These are phyloP conservation scores for Corythornis vintsioides DNA, from an alignment of 2,113 vertebrate species.

Conservation along the genomic window DNA sequence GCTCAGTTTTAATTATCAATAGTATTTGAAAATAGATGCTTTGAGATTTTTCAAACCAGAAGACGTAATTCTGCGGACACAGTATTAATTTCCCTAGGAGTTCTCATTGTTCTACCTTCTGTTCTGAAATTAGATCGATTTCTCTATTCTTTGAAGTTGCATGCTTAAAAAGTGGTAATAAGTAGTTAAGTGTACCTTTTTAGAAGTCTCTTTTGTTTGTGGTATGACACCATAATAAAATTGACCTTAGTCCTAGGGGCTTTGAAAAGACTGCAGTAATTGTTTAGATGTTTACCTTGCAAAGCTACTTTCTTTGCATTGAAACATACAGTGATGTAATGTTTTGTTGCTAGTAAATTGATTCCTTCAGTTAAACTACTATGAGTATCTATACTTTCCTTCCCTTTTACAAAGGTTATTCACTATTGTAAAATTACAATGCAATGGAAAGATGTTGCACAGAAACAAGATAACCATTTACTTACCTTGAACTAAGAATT, in stretches of 20 bases:
- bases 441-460: background rate
- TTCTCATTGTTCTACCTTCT: background rate
- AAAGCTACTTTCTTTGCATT: background rate
- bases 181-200: background rate
- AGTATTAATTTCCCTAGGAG: background rate
- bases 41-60: background rate
- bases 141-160: background rate
- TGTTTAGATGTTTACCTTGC: background rate
- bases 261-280: background rate
- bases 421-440: background rate
- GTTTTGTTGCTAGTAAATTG: background rate
- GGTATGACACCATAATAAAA: background rate
- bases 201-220: background rate
- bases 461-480: background rate
- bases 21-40: background rate
- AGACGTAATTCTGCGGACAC: rapidly evolving
- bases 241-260: background rate
- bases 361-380: background rate
- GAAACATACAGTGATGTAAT: background rate
- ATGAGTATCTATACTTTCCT: background rate
- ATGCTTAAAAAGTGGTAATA: background rate
- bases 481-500: background rate
- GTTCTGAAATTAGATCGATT: background rate
- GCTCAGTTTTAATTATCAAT: background rate
- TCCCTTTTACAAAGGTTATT: background rate